Evolutionary conservation across 2,888 invertebrate species (phyloP).

Genomic region (Cataglyphis rosenhaueri): DNA sequence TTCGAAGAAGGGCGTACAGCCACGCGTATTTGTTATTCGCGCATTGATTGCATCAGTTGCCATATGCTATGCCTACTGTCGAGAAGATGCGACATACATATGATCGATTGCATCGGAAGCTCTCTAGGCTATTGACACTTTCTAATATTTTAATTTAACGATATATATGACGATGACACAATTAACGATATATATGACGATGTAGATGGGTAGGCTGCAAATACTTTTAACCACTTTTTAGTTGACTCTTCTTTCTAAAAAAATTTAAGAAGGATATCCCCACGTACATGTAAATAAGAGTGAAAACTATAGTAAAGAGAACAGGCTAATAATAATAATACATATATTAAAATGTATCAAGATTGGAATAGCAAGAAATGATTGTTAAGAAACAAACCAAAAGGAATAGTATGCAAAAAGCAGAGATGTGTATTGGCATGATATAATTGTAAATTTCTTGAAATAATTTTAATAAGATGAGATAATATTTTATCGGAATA

Average conservation of each 20-base stretch:
- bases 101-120: constrained; percentile 20
- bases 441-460: too few species aligned
- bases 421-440: too few species aligned
- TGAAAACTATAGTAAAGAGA: not conserved
- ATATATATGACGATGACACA: not conserved
- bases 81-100: constrained; percentile 22
- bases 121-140: constrained; percentile 22
- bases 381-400: too few species aligned
- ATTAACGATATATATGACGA: not conserved
- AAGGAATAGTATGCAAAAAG: too few species aligned
- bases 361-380: not conserved
- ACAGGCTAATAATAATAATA: not conserved
- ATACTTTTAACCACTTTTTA: not conserved
- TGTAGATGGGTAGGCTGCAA: not conserved
- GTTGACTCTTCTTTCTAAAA: not conserved
- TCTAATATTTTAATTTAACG: constrained; percentile 16
- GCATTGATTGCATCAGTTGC: not conserved
- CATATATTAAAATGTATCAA: not conserved
- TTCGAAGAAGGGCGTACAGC: constrained; percentile 62
- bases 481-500: not conserved
- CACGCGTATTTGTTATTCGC: constrained; percentile 22
- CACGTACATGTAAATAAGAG: not conserved
- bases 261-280: not conserved
- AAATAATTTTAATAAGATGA: not conserved
- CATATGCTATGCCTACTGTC: constrained; percentile 1